phyloP scores from a whole-genome alignment of 2,888 invertebrate genomes.

The Euclidia mi region DNA sequence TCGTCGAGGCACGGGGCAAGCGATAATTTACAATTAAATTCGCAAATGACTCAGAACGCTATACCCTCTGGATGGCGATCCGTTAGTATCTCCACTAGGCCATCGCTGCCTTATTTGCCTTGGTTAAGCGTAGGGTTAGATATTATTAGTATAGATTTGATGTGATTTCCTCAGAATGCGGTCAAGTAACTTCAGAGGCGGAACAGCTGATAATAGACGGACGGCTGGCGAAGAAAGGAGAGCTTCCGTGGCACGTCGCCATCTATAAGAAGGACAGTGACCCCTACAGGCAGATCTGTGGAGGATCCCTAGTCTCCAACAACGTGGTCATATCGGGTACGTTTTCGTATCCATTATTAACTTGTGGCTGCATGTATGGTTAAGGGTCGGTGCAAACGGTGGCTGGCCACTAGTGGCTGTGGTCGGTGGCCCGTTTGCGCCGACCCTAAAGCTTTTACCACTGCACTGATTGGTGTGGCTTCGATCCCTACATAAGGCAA shows the following conservation, averaged over 20 bases:
- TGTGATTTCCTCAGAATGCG: background rate
- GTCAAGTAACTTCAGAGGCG: conserved; percentile 5
- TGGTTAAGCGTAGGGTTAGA: background rate
- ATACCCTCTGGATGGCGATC: no score
- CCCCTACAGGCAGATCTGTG: conserved; percentile 12
- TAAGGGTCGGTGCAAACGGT: no score
- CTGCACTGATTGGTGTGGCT: no score
- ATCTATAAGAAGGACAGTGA: conserved; percentile 8
- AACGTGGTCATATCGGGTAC: conserved; percentile 21
- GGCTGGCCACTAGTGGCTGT: no score
- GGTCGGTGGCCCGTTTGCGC: no score
- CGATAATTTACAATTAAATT: no score
- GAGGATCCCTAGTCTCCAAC: conserved; percentile 19
- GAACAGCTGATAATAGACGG: conserved; percentile 2
- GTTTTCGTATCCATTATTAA: background rate
- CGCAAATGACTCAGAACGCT: no score
- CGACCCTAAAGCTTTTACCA: no score
- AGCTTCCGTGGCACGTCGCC: conserved; percentile 26
- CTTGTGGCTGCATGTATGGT: no score
- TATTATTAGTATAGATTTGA: background rate
- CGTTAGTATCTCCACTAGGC: no score
- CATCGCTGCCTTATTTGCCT: background rate
- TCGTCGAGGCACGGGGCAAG: no score
- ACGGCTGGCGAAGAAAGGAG: conserved; percentile 8
- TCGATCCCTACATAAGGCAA: no score